phyloP scores from a whole-genome alignment of 2,888 invertebrate species.

The Busseola fusca region DNA sequence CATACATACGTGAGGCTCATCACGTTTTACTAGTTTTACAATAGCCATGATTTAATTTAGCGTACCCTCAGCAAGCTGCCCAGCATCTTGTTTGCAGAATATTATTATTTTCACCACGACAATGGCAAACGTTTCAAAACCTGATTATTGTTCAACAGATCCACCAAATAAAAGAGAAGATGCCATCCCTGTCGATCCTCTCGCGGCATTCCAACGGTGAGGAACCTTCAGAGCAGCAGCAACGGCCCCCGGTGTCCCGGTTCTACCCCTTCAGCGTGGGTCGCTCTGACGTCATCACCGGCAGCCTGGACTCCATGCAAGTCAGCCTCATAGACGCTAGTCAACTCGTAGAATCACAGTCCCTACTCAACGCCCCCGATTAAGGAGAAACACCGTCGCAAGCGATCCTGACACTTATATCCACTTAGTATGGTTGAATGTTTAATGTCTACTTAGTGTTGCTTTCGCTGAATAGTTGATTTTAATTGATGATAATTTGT shows the following conservation, averaged over 20 bases:
- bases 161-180: conserved; percentile 77
- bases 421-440: conserved; percentile 32
- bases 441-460: conserved; percentile 37
- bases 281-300: conserved; percentile 62
- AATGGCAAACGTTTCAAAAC: background rate
- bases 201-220: conserved; percentile 73
- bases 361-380: conserved; percentile 91
- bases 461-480: conserved; percentile 37
- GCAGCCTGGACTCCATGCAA: conserved; percentile 83
- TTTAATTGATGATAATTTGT: conserved; percentile 36
- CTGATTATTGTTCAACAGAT: conserved; percentile 71
- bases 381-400: conserved; percentile 72
- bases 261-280: conserved; percentile 84
- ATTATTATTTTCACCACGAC: background rate
- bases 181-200: conserved; percentile 77
- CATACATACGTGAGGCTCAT: too few species aligned
- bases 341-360: conserved; percentile 91
- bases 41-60: too few species aligned
- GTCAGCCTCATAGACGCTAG: conserved; percentile 90
- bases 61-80: too few species aligned
- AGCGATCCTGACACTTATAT: conserved; percentile 50
- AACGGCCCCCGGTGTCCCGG: conserved; percentile 70
- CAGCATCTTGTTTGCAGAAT: background rate
- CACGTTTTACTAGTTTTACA: background rate
- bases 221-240: conserved; percentile 43